Evolutionary conservation across 2,113 vertebrate genomes (phyloP).

Genomic region (Stigmatopora nigra): DNA sequence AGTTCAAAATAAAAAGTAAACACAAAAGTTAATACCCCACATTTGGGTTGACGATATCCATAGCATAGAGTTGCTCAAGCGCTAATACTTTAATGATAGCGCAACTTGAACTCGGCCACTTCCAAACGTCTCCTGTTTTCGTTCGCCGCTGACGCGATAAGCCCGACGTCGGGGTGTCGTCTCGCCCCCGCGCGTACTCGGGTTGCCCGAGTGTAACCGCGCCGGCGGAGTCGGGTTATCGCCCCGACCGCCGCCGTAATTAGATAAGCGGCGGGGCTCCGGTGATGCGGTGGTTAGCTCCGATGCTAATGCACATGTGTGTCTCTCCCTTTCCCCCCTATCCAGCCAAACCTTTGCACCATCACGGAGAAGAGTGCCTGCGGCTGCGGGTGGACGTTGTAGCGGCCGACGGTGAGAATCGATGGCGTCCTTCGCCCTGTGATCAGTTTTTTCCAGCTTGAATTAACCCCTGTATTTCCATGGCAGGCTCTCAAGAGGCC

Average conservation of each 20-base stretch:
- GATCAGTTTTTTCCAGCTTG: conserved; percentile 11
- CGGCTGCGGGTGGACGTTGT: conserved; percentile 77
- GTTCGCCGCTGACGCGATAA: conserved; percentile 9
- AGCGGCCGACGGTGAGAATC: conserved; percentile 78
- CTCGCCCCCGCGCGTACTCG: conserved; percentile 22
- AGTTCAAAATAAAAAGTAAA: too few relatives aligned
- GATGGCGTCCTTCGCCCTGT: neutral
- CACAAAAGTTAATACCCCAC: too few relatives aligned
- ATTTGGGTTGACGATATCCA: too few relatives aligned
- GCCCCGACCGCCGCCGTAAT: conserved; percentile 54
- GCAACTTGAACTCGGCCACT: neutral
- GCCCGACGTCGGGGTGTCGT: conserved; percentile 8
- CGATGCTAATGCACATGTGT: conserved; percentile 51
- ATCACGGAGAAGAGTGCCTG: conserved; percentile 78
- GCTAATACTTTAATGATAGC: neutral
- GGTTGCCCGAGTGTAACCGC: conserved; percentile 28
- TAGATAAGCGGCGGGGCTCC: conserved; percentile 50
- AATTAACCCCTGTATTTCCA: neutral
- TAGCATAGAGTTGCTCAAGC: too few relatives aligned
- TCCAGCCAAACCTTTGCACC: conserved; percentile 84
- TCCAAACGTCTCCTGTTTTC: neutral
- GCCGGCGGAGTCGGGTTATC: conserved; percentile 33
- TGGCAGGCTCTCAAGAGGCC: conserved; percentile 69
- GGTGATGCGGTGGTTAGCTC: conserved; percentile 26
- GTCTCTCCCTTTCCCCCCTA: conserved; percentile 16